Evolutionary conservation across 2,888 invertebrate genomes (phyloP), one percentile per base, ranked within the genome.

Genomic region (Cotesia congregata): DNA sequence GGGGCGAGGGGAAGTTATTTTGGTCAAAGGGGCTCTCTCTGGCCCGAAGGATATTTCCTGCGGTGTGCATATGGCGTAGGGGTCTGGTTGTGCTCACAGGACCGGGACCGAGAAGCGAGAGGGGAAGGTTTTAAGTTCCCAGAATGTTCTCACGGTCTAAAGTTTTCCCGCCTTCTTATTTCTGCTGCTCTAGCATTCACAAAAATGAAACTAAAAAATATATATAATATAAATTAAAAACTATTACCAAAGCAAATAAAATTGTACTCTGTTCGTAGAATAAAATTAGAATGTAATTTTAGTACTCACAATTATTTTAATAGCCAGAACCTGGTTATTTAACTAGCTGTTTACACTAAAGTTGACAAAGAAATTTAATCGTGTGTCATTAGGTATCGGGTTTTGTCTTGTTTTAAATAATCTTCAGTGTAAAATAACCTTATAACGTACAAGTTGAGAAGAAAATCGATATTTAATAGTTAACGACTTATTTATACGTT

Each of bases 131-230:
- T 82, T 76, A 83, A 84, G 84, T 88, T 88, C 88, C 86, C 85
- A 86, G 87, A 88, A 88, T 83, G 86, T 89, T 88, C 89, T 87
- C 89, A 88, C 88, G 89, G 88, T 88, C 88, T 86, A 88, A 87
- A 86, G 83, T 88, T 89, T 87, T 85, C 83, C 85, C 76, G 81
- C 83, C 81, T 75, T 69, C 76, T 75, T 72, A 72, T 76, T 76
- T 73, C 73, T 70, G 72, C 69, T 68, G 65, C 30, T 62, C 20
- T 62, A 17, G 62, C n/a, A 5, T 62, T 62, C 6, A 17, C 4
- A 20, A 17, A 62, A 15, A 62, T 62, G 6, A 3, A 1, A 50
- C 12, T 62, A 65, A 20, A 30, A 65, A 65, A 65, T 17, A 17
- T 17, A 62, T n/a, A 17, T 17, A 15, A 62, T 62, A 62, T n/a